These are phyloP conservation scores for Hestina assimilis DNA, from an alignment of 1,140 invertebrate species.

Conservation along the genomic window DNA sequence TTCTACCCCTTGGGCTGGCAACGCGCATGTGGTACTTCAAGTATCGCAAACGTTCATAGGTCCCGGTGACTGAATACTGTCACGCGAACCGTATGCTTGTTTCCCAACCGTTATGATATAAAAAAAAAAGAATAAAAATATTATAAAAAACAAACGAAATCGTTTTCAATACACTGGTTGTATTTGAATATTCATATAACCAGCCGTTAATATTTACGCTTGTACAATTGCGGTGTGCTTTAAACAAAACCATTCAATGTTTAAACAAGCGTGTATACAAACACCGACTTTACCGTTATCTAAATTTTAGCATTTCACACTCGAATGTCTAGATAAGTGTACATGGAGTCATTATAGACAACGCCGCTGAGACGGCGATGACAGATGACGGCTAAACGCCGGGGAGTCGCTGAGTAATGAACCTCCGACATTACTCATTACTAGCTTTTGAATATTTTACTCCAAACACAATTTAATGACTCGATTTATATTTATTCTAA, in stretches of 20 bases:
- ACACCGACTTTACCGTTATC: constrained; percentile 31
- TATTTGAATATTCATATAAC: constrained; percentile 18
- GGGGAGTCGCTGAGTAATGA: constrained; percentile 58
- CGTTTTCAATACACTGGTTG: not conserved
- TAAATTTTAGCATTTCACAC: constrained; percentile 42
- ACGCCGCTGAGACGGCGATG: constrained; percentile 42
- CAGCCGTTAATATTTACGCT: not conserved
- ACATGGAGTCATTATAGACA: constrained; percentile 34
- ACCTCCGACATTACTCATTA: constrained; percentile 62
- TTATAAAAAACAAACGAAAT: no score
- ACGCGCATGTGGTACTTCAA: no score
- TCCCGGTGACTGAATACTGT: no score
- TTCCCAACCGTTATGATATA: no score
- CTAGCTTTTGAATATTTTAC: not conserved
- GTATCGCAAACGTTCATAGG: no score
- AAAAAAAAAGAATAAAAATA: no score
- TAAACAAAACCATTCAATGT: constrained; percentile 7
- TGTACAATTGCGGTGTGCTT: constrained; percentile 4
- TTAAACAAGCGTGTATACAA: constrained; percentile 8
- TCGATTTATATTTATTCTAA: not conserved
- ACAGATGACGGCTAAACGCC: constrained; percentile 58
- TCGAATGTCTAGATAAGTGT: constrained; percentile 36
- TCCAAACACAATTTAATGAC: not conserved
- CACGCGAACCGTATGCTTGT: no score
- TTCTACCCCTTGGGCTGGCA: no score